These are phyloP conservation scores for Atractosteus spatula DNA, from an alignment of 2,113 vertebrate genomes.

Conservation along the genomic window DNA sequence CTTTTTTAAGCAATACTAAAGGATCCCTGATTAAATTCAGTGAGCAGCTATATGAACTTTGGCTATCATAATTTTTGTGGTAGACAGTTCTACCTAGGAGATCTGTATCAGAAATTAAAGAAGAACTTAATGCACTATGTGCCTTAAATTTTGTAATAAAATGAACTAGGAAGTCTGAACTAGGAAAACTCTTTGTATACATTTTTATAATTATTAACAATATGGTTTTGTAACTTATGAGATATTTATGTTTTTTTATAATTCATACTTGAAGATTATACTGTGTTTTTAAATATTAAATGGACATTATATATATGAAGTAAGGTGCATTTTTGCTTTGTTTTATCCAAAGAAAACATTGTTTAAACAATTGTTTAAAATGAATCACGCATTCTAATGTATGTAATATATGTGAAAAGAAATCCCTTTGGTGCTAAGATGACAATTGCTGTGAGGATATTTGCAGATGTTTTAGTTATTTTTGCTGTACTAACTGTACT, in stretches of 20 bases:
- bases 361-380: slow-evolving; percentile 54
- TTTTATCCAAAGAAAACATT: slow-evolving; percentile 67
- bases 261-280: slow-evolving; percentile 71
- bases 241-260: slow-evolving; percentile 54
- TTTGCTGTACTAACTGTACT: slow-evolving; percentile 61
- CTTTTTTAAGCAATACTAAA: slow-evolving; percentile 29
- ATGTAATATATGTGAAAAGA: slow-evolving; percentile 43
- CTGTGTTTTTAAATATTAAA: slow-evolving; percentile 49
- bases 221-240: slow-evolving; percentile 61
- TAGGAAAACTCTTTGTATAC: slow-evolving; percentile 22
- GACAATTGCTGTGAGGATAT: slow-evolving; percentile 40
- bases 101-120: slow-evolving; percentile 86
- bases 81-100: slow-evolving; percentile 69
- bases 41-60: slow-evolving; percentile 67
- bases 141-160: slow-evolving; percentile 61
- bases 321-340: slow-evolving; percentile 48
- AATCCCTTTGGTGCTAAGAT: slow-evolving; percentile 61
- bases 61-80: slow-evolving; percentile 50
- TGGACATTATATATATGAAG: slow-evolving; percentile 52
- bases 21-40: slow-evolving; percentile 28
- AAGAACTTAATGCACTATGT: slow-evolving; percentile 87
- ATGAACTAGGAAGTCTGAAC: slow-evolving; percentile 44
- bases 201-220: slow-evolving; percentile 46
- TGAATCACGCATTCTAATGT: slow-evolving; percentile 37
- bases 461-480: slow-evolving; percentile 44